Conservation (phyloP, 2,797 vertebrate species). For the Crenichthys baileyi region DNA sequence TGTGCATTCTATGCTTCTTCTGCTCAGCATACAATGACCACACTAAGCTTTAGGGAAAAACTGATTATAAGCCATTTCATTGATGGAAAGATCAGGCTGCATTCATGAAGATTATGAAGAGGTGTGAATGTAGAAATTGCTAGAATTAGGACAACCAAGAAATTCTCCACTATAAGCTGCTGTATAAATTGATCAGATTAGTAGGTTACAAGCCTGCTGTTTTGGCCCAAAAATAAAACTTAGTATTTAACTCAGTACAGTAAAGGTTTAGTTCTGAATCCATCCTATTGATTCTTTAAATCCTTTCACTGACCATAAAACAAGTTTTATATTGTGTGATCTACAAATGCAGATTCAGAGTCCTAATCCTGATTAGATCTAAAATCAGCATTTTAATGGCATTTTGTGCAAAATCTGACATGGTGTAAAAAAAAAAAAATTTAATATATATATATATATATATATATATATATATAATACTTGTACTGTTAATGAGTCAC, state of each 20-base stretch:
- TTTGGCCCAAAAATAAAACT: too few relatives aligned
- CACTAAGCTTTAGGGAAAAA: not conserved
- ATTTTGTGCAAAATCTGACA: not conserved
- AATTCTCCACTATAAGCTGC: too few relatives aligned
- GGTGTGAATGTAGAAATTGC: not conserved
- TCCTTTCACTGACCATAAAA: not conserved
- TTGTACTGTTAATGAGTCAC: too few relatives aligned
- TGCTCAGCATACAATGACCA: not conserved
- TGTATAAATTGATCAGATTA: too few relatives aligned
- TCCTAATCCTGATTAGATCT: not conserved
- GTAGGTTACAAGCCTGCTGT: too few relatives aligned
- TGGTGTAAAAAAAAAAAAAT: not conserved
- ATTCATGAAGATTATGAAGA: not conserved
- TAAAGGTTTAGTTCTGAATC: too few relatives aligned
- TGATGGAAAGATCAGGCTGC: not conserved
- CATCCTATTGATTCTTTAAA: too few relatives aligned
- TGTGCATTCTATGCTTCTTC: not conserved
- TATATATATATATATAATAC: too few relatives aligned
- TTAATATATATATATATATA: too few relatives aligned
- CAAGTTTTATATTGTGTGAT: not conserved
- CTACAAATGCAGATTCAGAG: not conserved
- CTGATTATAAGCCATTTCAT: not conserved
- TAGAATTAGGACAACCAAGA: too few relatives aligned
- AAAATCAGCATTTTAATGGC: not conserved
- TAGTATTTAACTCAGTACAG: too few relatives aligned